Conservation (phyloP, 2,113 vertebrate species). For the Oncorhynchus gorbuscha region DNA sequence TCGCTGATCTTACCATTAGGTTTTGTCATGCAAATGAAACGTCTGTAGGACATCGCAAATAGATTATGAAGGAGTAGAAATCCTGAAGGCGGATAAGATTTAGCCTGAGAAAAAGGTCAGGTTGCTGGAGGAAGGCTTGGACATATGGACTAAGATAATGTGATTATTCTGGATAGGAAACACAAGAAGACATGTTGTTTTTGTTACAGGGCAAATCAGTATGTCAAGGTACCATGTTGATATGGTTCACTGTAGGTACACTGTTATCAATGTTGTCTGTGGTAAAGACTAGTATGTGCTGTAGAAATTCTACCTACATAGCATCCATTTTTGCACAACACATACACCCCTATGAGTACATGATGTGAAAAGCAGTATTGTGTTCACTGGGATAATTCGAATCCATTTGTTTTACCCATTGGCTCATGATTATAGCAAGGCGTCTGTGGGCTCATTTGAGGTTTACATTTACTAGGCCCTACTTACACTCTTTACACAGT, state of each 20-base stretch:
- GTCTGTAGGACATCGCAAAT: constrained; percentile 62
- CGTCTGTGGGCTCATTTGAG: too few relatives aligned
- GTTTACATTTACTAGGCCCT: too few relatives aligned
- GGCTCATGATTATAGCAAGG: too few relatives aligned
- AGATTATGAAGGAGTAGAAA: constrained; percentile 66
- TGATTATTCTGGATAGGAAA: constrained; percentile 67
- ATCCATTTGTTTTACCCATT: too few relatives aligned
- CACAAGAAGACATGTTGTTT: constrained; percentile 61
- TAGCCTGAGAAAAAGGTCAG: constrained; percentile 69
- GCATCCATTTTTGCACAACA: too few relatives aligned
- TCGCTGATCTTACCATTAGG: constrained; percentile 54
- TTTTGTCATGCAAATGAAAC: constrained; percentile 68
- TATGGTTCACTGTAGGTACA: not conserved
- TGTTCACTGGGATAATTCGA: too few relatives aligned
- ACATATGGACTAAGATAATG: constrained; percentile 61
- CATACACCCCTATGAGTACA: too few relatives aligned
- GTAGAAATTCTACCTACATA: too few relatives aligned
- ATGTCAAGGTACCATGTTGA: not conserved
- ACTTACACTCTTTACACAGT: not conserved
- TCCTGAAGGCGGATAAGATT: constrained; percentile 67
- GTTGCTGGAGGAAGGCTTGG: constrained; percentile 57
- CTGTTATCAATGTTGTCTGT: too few relatives aligned
- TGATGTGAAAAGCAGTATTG: too few relatives aligned
- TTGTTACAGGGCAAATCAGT: constrained; percentile 39
- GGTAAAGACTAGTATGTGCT: too few relatives aligned